Evolutionary conservation across 2,113 vertebrate genomes (phyloP).

Genomic region (Nymphicus hollandicus): DNA sequence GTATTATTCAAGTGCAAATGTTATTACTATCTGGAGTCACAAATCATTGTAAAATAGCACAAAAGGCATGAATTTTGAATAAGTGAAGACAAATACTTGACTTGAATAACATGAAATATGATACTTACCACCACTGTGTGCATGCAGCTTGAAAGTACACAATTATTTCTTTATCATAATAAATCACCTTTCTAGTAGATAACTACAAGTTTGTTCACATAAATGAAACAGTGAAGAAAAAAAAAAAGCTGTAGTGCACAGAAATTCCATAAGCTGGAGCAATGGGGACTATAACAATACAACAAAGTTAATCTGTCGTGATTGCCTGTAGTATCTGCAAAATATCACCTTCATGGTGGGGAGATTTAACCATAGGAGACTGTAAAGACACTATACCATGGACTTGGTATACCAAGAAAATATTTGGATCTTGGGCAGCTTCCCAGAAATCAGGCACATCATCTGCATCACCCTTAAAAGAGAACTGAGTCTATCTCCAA

Average conservation of each 20-base stretch:
- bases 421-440: neutral
- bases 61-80: neutral
- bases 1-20: neutral
- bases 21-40: neutral
- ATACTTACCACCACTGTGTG: neutral
- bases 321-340: slow-evolving; percentile 4
- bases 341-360: neutral
- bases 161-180: neutral
- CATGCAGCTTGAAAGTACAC: neutral
- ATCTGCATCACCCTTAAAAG: neutral
- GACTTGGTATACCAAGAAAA: neutral
- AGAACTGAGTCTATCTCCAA: neutral
- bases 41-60: neutral
- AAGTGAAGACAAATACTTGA: neutral
- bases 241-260: neutral
- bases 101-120: neutral
- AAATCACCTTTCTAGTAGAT: neutral
- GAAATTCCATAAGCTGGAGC: slow-evolving; percentile 52
- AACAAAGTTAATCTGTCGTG: slow-evolving; percentile 35
- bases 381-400: neutral
- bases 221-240: neutral
- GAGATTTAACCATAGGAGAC: neutral
- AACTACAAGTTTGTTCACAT: neutral
- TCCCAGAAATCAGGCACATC: neutral
- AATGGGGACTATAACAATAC: neutral